A percentile compares a stretch with the other conserved stretches of the same genome.
Evolutionary conservation across 1,140 invertebrate species (phyloP).

Genomic region (Drosophila sulfurigaster): DNA sequence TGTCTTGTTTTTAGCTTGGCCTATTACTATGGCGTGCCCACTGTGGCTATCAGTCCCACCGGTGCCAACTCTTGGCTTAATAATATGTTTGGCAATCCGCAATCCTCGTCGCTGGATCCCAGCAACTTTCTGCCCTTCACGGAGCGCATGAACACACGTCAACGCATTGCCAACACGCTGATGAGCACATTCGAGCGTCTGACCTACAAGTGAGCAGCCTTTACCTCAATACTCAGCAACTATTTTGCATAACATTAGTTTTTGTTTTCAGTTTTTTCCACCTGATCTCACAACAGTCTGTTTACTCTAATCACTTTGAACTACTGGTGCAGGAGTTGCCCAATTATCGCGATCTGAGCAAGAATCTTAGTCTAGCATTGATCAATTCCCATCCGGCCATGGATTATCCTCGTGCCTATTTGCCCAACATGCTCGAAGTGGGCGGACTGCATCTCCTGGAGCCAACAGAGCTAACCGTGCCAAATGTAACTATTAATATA

Average conservation of each 20-base stretch:
- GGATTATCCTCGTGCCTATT: slow-evolving; percentile 87
- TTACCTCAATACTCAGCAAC: background rate
- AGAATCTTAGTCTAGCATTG: slow-evolving; percentile 87
- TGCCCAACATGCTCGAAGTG: slow-evolving; percentile 87
- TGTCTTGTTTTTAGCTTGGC: slow-evolving; percentile 84
- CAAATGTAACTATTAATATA: slow-evolving; percentile 47
- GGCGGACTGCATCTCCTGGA: slow-evolving; percentile 85
- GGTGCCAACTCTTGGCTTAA: slow-evolving; percentile 88
- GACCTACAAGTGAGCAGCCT: slow-evolving; percentile 64
- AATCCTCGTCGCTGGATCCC: slow-evolving; percentile 87
- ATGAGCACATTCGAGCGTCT: slow-evolving; percentile 79
- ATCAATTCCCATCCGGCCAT: slow-evolving; percentile 88
- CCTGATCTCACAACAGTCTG: slow-evolving; percentile 77
- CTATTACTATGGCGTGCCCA: slow-evolving; percentile 86
- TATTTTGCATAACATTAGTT: background rate
- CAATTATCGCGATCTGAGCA: slow-evolving; percentile 86
- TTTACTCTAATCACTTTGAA: slow-evolving; percentile 79
- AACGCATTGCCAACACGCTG: slow-evolving; percentile 86
- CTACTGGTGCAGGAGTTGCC: slow-evolving; percentile 73
- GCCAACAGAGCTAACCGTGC: slow-evolving; percentile 39
- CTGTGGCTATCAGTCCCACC: slow-evolving; percentile 87
- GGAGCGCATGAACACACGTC: slow-evolving; percentile 87
- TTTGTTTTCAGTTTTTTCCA: slow-evolving; percentile 73
- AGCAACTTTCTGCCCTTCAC: slow-evolving; percentile 86
- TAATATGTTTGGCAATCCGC: slow-evolving; percentile 87